Evolutionary conservation across 2,888 invertebrate genomes (phyloP).

Genomic region (Acrobeloides nanus): DNA sequence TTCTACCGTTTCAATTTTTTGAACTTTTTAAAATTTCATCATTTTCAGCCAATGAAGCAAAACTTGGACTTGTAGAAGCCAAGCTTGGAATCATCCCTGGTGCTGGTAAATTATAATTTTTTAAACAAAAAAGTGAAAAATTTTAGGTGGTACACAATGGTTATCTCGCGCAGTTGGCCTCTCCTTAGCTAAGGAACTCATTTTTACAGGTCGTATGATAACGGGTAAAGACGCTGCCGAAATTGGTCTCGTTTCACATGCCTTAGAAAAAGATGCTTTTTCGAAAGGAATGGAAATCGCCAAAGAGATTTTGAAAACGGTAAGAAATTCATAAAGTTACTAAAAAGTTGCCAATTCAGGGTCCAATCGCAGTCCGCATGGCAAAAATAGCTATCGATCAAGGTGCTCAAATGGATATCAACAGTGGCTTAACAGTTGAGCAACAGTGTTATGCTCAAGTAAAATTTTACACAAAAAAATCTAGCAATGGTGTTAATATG

Average conservation of each 20-base stretch:
- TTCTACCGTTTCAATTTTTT: no score
- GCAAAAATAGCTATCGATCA: slow-evolving; percentile 67
- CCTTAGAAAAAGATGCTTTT: slow-evolving; percentile 71
- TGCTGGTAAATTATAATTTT: slow-evolving; percentile 59
- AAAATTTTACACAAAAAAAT: no score
- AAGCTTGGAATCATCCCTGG: slow-evolving; percentile 86
- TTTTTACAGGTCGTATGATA: slow-evolving; percentile 75
- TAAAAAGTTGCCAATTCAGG: no score
- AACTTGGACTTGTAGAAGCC: slow-evolving; percentile 89
- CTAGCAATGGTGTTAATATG: no score
- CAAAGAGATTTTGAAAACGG: slow-evolving; percentile 65
- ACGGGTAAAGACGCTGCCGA: slow-evolving; percentile 72
- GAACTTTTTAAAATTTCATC: no score
- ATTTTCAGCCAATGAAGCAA: slow-evolving; percentile 66
- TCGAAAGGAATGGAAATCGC: slow-evolving; percentile 73
- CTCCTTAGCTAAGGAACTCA: slow-evolving; percentile 84
- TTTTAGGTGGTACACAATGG: slow-evolving; percentile 86
- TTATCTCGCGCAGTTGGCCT: slow-evolving; percentile 69
- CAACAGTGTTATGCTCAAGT: slow-evolving; percentile 80
- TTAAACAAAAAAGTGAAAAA: no score
- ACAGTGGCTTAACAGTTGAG: slow-evolving; percentile 79
- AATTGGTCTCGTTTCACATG: slow-evolving; percentile 76
- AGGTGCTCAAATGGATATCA: slow-evolving; percentile 64
- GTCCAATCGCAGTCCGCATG: slow-evolving; percentile 65
- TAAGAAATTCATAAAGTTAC: no score